Percentiles rank a stretch among this genome's conserved stretches.
Conservation (phyloP, 2,797 vertebrate genomes). For the Spinus olivaceus region DNA sequence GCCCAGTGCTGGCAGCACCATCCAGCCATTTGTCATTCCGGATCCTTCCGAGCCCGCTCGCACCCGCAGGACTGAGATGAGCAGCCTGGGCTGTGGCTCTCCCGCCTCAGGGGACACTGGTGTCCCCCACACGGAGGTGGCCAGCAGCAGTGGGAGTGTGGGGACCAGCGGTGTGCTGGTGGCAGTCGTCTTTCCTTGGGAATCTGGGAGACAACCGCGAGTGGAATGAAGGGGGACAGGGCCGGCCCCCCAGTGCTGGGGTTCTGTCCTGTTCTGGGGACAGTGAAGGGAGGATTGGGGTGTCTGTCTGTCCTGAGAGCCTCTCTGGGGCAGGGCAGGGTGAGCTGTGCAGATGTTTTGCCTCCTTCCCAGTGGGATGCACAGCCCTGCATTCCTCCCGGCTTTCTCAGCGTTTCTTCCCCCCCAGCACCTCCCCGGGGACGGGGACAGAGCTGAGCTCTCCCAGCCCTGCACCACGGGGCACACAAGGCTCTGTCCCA, state of each 20-base stretch:
- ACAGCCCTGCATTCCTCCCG: not conserved
- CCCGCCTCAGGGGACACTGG: not conserved
- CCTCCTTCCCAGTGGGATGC: not conserved
- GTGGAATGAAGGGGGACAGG: not conserved
- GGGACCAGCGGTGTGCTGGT: rapidly evolving
- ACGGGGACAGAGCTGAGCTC: not conserved
- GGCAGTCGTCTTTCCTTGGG: not conserved
- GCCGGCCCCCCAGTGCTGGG: rapidly evolving
- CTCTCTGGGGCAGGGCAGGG: not conserved
- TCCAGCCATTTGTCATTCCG: not conserved
- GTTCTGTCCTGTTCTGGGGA: not conserved
- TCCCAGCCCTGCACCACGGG: not conserved
- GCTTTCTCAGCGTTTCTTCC: not conserved
- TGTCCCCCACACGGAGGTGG: not conserved
- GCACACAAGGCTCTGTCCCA: not conserved
- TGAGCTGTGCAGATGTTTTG: not conserved
- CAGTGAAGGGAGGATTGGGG: not conserved
- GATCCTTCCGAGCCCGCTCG: rapidly evolving
- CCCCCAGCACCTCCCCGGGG: not conserved
- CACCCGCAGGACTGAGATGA: rapidly evolving
- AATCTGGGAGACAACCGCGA: rapidly evolving
- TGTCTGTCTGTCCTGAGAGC: not conserved
- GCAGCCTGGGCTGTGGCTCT: not conserved
- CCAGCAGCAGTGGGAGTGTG: not conserved
- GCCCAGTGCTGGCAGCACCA: rapidly evolving